Evolutionary conservation across 2,797 vertebrate species (phyloP), one percentile per base, ranked within the genome.

Genomic region (Rhodeus uyekii): DNA sequence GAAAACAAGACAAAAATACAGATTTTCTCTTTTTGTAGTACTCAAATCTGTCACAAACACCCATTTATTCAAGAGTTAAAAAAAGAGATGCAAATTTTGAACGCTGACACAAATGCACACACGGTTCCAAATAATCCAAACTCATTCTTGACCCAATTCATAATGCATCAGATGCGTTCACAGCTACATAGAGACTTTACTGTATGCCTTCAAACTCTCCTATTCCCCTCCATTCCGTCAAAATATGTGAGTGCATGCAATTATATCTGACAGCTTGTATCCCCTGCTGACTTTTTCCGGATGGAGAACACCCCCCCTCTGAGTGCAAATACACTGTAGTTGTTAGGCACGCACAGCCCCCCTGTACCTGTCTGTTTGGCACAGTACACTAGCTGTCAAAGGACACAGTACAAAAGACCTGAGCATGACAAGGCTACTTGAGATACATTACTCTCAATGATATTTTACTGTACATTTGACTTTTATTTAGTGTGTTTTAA

Each of bases 261-360:
- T 85, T 87, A 77, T 58, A 68, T 78, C 68, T 78, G 81, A 87
- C 81, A 85, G 83, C 78, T 67, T 80, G 72, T 63, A 76, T 84
- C 65, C 83, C 76, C 83, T 71, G 44, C 24, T 69, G 86, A 71
- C 39, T 82, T 68, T 68, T 27, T 34, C 84, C 14, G 46, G 76
- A 80, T 79, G 55, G 84, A 44, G 80, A 48, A 74, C 76, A 53
- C 53, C 72, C 76, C 69, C 71, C 24, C 48, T 18, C 69, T 50
- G 36, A 60, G 61, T 78, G 61, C 34, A 60, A 58, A 78, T 72
- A 42, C 24, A 16, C 24, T 42, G 60, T 18, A 29, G 42, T 58
- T 61, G 58, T 82, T 78, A 60, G 75, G 68, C 36, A 53, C 32
- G 63, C 32, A 63, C 32, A 38, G 19, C 29, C 68, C 77, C 19